phyloP scores from a whole-genome alignment of 2,113 vertebrate species.

The Indicator maculatus region DNA sequence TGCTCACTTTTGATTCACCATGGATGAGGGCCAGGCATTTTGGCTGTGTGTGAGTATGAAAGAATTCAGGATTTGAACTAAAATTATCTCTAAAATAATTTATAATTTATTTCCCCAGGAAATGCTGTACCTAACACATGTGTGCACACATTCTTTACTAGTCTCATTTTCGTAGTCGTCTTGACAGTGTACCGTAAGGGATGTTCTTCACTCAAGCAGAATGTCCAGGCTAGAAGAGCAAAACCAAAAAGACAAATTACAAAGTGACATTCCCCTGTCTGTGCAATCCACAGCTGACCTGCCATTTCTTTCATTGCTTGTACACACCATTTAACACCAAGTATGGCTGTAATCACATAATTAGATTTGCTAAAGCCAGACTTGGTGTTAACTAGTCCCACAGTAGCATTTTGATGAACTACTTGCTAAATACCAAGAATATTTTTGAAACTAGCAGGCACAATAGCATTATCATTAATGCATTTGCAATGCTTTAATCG shows the following conservation, averaged over 20 bases:
- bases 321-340: slow-evolving; percentile 10
- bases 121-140: background rate
- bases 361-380: slow-evolving; percentile 53
- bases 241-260: background rate
- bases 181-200: background rate
- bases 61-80: background rate
- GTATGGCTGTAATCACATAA: slow-evolving; percentile 39
- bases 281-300: background rate
- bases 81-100: background rate
- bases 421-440: background rate
- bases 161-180: background rate
- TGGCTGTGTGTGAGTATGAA: background rate
- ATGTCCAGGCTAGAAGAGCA: background rate
- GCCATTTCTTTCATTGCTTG: background rate
- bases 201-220: background rate
- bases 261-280: background rate
- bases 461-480: background rate
- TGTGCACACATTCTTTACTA: background rate
- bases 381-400: background rate
- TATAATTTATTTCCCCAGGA: background rate
- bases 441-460: background rate
- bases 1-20: background rate
- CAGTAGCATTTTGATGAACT: background rate
- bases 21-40: background rate
- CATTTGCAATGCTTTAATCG: background rate